These are phyloP conservation scores for Helogale parvula DNA, from an alignment of 2,113 vertebrate genomes.

Conservation along the genomic window DNA sequence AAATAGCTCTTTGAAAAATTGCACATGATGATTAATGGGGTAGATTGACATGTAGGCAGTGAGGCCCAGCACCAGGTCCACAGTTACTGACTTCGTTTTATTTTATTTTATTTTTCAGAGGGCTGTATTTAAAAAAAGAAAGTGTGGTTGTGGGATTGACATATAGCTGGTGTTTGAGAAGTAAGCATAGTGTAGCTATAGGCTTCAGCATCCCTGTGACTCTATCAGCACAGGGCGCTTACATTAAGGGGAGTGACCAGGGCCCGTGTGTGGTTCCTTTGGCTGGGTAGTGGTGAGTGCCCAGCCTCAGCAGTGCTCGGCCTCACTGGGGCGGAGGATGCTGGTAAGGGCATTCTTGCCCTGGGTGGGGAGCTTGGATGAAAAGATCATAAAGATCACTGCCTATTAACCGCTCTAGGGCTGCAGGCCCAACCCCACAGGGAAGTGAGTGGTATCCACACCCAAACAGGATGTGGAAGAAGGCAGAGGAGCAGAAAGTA, in stretches of 20 bases:
- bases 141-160: not conserved
- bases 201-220: not conserved
- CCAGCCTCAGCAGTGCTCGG: not conserved
- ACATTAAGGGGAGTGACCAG: not conserved
- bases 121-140: not conserved
- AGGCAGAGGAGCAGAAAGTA: not conserved
- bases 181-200: not conserved
- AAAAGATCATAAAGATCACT: not conserved
- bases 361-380: not conserved
- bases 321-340: too few species aligned
- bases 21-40: constrained; percentile 22
- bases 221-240: not conserved
- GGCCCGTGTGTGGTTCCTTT: not conserved
- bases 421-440: too few species aligned
- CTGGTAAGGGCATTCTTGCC: not conserved
- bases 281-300: not conserved
- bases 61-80: not conserved
- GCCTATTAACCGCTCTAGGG: not conserved
- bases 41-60: constrained; percentile 7
- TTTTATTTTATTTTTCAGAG: constrained; percentile 49
- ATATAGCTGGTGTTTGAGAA: not conserved
- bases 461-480: not conserved
- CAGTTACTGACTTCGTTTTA: constrained; percentile 34
- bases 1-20: constrained; percentile 56
- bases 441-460: not conserved